A percentile compares a stretch with the other conserved stretches of the same genome.
Conservation (phyloP, 2,888 invertebrate genomes). For the Sesamia inferens region DNA sequence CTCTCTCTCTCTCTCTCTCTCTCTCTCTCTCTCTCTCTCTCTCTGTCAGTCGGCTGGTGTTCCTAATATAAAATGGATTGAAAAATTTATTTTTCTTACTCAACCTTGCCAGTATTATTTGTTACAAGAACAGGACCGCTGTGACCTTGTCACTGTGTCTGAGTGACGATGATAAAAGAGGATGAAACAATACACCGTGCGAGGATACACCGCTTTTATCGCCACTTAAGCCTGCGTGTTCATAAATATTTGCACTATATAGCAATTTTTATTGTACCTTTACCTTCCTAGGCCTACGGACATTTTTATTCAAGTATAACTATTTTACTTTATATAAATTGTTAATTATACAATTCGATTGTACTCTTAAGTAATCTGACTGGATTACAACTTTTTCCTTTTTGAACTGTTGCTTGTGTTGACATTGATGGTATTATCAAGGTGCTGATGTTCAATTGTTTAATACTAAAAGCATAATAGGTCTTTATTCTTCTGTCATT, state of each 20-base stretch:
- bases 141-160: slow-evolving; percentile 76
- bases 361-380: too few relatives aligned
- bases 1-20: not conserved
- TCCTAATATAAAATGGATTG: slow-evolving; percentile 45
- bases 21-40: not conserved
- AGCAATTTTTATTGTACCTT: slow-evolving; percentile 39
- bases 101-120: slow-evolving; percentile 62
- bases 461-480: too few relatives aligned
- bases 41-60: not conserved
- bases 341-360: not conserved
- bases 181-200: slow-evolving; percentile 68
- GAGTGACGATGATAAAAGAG: slow-evolving; percentile 75
- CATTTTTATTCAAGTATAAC: too few relatives aligned
- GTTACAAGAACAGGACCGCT: slow-evolving; percentile 64
- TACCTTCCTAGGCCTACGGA: slow-evolving; percentile 16
- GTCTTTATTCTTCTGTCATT: too few relatives aligned
- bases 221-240: slow-evolving; percentile 52
- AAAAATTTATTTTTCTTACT: slow-evolving; percentile 53
- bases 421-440: too few relatives aligned
- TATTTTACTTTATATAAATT: too few relatives aligned
- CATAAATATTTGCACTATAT: slow-evolving; percentile 40
- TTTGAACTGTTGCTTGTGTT: too few relatives aligned
- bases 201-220: slow-evolving; percentile 68
- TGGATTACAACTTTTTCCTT: too few relatives aligned
- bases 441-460: too few relatives aligned